Percentiles rank a stretch among this genome's conserved stretches.
Conservation (phyloP, 2,113 vertebrate species). For the Clarias magur region DNA sequence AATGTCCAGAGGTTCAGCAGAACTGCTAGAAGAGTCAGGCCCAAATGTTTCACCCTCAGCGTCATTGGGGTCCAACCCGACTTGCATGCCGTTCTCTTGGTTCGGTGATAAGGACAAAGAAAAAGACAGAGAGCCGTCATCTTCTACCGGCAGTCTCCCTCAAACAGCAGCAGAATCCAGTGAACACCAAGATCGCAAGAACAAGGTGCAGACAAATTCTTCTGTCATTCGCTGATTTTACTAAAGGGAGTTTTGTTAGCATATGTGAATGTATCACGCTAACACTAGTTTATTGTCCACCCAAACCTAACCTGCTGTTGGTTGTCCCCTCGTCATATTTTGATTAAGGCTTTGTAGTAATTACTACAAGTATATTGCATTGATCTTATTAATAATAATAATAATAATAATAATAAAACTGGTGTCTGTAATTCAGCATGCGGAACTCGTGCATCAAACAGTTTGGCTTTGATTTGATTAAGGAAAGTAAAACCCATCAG, state of each 20-base stretch:
- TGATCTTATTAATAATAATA: not conserved
- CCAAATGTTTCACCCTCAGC: conserved; percentile 84
- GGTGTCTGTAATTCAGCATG: not conserved
- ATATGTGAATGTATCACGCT: not conserved
- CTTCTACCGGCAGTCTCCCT: conserved; percentile 79
- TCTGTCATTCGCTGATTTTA: not conserved
- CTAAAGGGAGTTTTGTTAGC: not conserved
- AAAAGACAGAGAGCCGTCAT: conserved; percentile 73
- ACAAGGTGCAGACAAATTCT: conserved; percentile 73
- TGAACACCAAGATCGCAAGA: conserved; percentile 82
- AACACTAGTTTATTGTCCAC: not conserved
- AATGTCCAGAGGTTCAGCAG: conserved; percentile 79
- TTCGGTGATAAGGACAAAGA: conserved; percentile 88
- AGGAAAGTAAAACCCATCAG: not conserved
- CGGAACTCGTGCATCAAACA: not conserved
- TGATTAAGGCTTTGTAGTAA: not conserved
- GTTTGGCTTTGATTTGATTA: not conserved
- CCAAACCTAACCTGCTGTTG: not conserved
- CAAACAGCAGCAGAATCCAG: conserved; percentile 71
- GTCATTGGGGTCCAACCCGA: conserved; percentile 85
- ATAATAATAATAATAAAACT: not conserved
- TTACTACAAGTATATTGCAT: not conserved
- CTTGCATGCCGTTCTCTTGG: conserved; percentile 93
- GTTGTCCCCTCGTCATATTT: not conserved
- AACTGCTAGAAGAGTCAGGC: conserved; percentile 83